Base-by-base conservation (phyloP, 2,888 invertebrate species). In the Zygogramma bicolorata region DNA sequence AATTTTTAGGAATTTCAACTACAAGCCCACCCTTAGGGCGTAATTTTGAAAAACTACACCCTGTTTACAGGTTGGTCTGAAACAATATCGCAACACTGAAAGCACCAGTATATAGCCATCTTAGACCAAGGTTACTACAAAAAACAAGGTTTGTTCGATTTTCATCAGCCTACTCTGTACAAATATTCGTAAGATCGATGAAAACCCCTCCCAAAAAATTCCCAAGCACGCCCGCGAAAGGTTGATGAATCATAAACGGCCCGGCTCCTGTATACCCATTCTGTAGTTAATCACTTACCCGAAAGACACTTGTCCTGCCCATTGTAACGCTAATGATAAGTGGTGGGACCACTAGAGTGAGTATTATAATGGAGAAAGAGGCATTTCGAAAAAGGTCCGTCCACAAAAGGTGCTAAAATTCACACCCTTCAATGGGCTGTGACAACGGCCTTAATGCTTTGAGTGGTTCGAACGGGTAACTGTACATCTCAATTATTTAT, bases 341-440 rank as follows among this genome's bases (percentile, higher is more conserved):
- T 53, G 53, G 53, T 22, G 53, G n/a, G 53, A 13, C 53, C 53
- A 53, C 27, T 53, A 22, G 13, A 53, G n/a, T 53, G 42, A 42
- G n/a, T 53, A 53, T 15, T 46, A 34, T 15, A 22, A 46, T 46
- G 46, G 15, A n/a, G 49, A 46, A 18, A 46, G 46, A 46, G 34
- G 34, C 20, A 10, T 10, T 22, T 15, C 10, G 61, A 59, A 61
- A 67, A 67, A 31, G 49, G 38, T 53, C 27, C 6, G 38, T 53
- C 27, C 6, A 61, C 15, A 27, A 38, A 27, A 72, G 68, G 72
- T 72, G 67, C 53, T 72, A 72, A 68, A 68, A 58, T 68, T 63
- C 63, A 72, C 63, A 67, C 72, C 62, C 59, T 68, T 46, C 3
- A 46, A 46, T 46, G 13, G 3, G 20, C 27, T 60, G n/a, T 25